Conservation (phyloP, 2,797 vertebrate species). For the Salmo trutta region DNA sequence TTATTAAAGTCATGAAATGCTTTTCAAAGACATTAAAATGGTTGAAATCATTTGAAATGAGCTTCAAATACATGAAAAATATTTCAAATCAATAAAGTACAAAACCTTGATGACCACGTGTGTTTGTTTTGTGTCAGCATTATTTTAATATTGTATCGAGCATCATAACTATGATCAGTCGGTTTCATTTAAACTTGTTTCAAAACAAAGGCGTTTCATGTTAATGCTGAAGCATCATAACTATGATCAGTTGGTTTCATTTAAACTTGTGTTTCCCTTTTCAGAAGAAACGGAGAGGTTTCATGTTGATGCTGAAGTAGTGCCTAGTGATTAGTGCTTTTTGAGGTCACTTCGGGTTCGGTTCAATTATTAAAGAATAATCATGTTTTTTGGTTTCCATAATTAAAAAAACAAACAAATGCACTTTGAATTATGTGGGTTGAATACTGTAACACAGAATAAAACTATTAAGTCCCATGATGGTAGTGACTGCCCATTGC, state of each 20-base stretch:
- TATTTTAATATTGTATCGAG: conserved; percentile 9
- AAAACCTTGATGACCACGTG: too few relatives aligned
- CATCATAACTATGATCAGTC: conserved; percentile 12
- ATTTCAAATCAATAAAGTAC: conserved; percentile 56
- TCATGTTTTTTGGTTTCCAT: too few relatives aligned
- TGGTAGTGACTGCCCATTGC: too few relatives aligned
- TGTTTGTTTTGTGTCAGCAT: conserved; percentile 9
- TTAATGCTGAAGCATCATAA: conserved; percentile 33
- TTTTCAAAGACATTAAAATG: conserved; percentile 71
- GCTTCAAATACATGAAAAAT: conserved; percentile 72
- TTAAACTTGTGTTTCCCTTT: not conserved
- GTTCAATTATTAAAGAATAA: too few relatives aligned
- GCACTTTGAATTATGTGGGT: too few relatives aligned
- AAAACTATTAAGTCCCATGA: too few relatives aligned
- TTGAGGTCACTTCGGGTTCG: not conserved
- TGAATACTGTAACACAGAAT: too few relatives aligned
- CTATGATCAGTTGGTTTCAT: not conserved
- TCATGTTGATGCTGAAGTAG: not conserved
- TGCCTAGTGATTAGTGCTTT: not conserved
- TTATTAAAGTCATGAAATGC: conserved; percentile 70
- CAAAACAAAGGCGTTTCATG: not conserved
- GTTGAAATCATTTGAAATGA: conserved; percentile 72
- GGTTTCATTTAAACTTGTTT: not conserved
- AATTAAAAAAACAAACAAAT: too few relatives aligned
- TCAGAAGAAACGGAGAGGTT: not conserved